A percentile compares a stretch with the other conserved stretches of the same genome.
Conservation (phyloP, 92 coral and sea anemone species). For the Siderastrea radians region DNA sequence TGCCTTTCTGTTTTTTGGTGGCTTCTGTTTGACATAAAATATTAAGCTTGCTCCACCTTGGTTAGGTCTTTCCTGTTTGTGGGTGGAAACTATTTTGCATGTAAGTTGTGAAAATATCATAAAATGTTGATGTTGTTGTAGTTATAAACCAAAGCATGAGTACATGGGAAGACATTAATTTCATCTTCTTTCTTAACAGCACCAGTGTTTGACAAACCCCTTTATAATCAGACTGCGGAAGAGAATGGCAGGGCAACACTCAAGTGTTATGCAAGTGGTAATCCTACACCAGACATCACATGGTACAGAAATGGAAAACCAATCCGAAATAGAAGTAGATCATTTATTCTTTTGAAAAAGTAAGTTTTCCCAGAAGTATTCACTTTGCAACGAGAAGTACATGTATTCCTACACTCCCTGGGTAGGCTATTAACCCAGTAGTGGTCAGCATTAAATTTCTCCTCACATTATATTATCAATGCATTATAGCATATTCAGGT, state of each 20-base stretch:
- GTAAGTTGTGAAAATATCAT: too few relatives aligned
- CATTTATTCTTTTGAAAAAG: slow-evolving; percentile 52
- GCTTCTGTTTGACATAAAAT: too few relatives aligned
- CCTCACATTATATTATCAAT: too few relatives aligned
- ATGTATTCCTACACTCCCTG: too few relatives aligned
- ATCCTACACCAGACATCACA: slow-evolving; percentile 63
- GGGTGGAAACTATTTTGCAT: too few relatives aligned
- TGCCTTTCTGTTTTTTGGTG: too few relatives aligned
- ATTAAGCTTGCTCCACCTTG: too few relatives aligned
- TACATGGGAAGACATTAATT: neutral
- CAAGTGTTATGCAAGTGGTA: slow-evolving; percentile 71
- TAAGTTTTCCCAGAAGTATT: neutral
- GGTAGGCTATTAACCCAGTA: too few relatives aligned
- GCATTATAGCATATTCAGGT: too few relatives aligned
- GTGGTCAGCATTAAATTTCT: too few relatives aligned
- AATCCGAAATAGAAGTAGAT: slow-evolving; percentile 48
- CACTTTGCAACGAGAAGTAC: too few relatives aligned
- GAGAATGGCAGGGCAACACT: slow-evolving; percentile 44
- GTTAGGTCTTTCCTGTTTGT: too few relatives aligned
- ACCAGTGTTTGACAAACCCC: slow-evolving; percentile 33
- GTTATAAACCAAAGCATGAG: neutral
- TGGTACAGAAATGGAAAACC: slow-evolving; percentile 80
- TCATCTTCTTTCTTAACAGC: slow-evolving; percentile 11
- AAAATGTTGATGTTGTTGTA: neutral
- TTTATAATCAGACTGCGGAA: slow-evolving; percentile 65